Base-by-base conservation (phyloP, 2,797 vertebrate genomes). In the Epinephelus coioides region DNA sequence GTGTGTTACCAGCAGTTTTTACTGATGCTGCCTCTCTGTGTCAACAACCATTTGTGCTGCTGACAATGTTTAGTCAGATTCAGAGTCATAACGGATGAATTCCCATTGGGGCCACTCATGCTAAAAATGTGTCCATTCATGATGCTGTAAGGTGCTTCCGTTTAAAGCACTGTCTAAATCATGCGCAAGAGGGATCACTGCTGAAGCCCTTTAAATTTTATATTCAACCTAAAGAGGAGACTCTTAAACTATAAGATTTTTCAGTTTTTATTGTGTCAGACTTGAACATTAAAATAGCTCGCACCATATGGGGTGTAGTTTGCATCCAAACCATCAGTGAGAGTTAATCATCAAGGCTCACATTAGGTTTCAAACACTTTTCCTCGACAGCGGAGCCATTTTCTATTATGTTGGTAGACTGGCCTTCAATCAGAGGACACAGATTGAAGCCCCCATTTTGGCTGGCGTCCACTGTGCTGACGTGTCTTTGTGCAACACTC, bases 381-480 rank as follows among this genome's bases (percentile, higher is more conserved):
- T 50, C 61, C 57, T 71, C 62, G 1, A 60, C 47, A 51, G 64
- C 18, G n/a, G 49, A 78, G 73, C 59, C 56, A 65, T 65, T 80
- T 44, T 49, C 47, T 71, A 6, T 61, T 51, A 18, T 23, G 19
- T 78, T 34, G 43, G 27, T 38, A 17, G 51, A 38, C 38, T 76
- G 83, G 83, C 75, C 74, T 86, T 88, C 73, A 76, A 61, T 84
- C 77, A 77, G 34, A 86, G 69, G 56, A 75, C 66, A n/a, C 49
- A 27, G 61, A 86, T 54, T 56, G 64, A 78, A 83, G 47, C 25
- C n/a, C 51, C 54, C 2, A 1, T 51, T 3, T 49, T 83, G 75
- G 76, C 64, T 19, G 23, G 38, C 2, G 30, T 80, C 71, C 72
- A n/a, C 75, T 6, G 4, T 57, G 47, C 75, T 70, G 73, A 84